Percentiles rank a stretch among this genome's conserved stretches.
phyloP scores from a whole-genome alignment of 2,888 invertebrate species.

The Anorthoa munda region DNA sequence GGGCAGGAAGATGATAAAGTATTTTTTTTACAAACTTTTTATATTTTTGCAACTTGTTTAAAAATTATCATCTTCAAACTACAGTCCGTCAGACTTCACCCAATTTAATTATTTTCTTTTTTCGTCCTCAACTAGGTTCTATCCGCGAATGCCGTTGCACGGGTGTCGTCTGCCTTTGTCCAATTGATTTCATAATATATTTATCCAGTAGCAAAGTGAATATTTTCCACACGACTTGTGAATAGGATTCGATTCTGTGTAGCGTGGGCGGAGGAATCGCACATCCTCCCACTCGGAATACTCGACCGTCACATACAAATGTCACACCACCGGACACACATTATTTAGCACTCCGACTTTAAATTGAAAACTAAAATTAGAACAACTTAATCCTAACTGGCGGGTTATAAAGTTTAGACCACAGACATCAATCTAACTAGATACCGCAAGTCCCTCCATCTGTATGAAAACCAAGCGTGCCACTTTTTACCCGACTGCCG shows the following conservation, averaged over 20 bases:
- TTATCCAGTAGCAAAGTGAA: background rate
- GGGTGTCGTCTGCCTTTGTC: background rate
- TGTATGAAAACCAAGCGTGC: too few relatives aligned
- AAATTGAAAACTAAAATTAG: slow-evolving; percentile 36
- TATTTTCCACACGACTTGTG: background rate
- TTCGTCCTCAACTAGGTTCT: too few relatives aligned
- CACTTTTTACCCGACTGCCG: too few relatives aligned
- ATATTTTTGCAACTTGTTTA: too few relatives aligned
- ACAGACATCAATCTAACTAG: too few relatives aligned
- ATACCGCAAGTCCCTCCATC: too few relatives aligned
- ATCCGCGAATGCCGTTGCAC: background rate
- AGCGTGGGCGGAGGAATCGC: slow-evolving; percentile 32
- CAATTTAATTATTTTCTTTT: too few relatives aligned
- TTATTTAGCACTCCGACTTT: slow-evolving; percentile 61
- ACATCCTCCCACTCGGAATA: slow-evolving; percentile 34
- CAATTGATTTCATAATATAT: background rate
- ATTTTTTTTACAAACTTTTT: too few relatives aligned
- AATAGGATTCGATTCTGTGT: slow-evolving; percentile 40
- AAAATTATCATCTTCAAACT: too few relatives aligned
- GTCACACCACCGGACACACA: slow-evolving; percentile 61
- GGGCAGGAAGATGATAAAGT: too few relatives aligned
- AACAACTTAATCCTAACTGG: slow-evolving; percentile 7
- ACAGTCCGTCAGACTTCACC: too few relatives aligned
- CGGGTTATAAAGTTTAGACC: background rate
- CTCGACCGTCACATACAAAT: slow-evolving; percentile 33